Percentiles rank a stretch among this genome's conserved stretches.
phyloP scores from a whole-genome alignment of 2,888 invertebrate species.

The Synergus gifuensis region DNA sequence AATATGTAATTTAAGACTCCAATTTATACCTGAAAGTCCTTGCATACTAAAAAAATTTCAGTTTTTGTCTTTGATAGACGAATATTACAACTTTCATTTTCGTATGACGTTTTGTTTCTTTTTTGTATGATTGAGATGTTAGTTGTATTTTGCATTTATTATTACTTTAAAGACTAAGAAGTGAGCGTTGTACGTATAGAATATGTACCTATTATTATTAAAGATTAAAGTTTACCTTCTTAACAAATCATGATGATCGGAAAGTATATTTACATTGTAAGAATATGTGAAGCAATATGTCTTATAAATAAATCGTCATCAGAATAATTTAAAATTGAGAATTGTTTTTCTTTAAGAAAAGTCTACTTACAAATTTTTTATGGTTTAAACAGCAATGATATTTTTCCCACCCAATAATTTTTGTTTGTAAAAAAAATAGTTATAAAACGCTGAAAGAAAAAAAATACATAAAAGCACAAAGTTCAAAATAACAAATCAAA shows the following conservation, averaged over 20 bases:
- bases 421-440: constrained; percentile 3
- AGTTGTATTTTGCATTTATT: not conserved
- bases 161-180: not conserved
- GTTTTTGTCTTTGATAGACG: not conserved
- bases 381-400: too few relatives aligned
- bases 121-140: not conserved
- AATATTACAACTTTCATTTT: not conserved
- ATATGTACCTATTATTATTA: constrained; percentile 5
- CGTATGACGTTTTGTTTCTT: not conserved
- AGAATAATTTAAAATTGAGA: constrained; percentile 22
- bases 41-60: not conserved
- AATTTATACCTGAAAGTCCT: not conserved
- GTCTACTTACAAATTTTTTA: not conserved
- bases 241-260: constrained; percentile 45
- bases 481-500: too few relatives aligned
- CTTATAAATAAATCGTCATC: constrained; percentile 66
- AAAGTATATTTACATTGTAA: constrained; percentile 67
- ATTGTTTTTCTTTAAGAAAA: not conserved
- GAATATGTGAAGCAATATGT: constrained; percentile 61
- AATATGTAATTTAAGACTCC: not conserved
- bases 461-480: not conserved
- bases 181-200: not conserved
- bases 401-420: not conserved
- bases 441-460: too few relatives aligned
- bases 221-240: constrained; percentile 14